phyloP scores from a whole-genome alignment of 2,888 invertebrate genomes.

The Agriopis marginaria region DNA sequence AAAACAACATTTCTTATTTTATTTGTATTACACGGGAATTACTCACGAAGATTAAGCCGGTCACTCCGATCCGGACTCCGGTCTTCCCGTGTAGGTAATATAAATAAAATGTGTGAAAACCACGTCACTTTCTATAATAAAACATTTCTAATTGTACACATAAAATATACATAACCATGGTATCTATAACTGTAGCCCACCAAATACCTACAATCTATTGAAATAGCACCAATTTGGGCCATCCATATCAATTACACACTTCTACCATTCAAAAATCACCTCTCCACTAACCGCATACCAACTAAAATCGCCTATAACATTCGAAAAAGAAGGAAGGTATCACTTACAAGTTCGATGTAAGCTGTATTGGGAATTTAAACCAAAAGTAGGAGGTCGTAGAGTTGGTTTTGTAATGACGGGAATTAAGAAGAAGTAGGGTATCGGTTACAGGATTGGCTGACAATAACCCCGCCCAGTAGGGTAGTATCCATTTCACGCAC shows the following conservation, averaged over 20 bases:
- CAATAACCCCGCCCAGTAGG: constrained; percentile 78
- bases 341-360: constrained; percentile 68
- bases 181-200: constrained; percentile 20
- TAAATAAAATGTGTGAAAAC: too few relatives aligned
- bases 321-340: constrained; percentile 76
- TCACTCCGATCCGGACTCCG: too few relatives aligned
- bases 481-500: constrained; percentile 77
- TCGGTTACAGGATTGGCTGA: constrained; percentile 85
- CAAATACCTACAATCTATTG: constrained; percentile 42
- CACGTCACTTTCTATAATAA: too few relatives aligned
- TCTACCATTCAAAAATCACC: constrained; percentile 47
- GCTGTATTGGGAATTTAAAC: constrained; percentile 48
- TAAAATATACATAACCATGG: constrained; percentile 8
- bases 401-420: constrained; percentile 49
- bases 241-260: constrained; percentile 75
- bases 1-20: too few relatives aligned
- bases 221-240: constrained; percentile 61
- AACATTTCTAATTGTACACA: too few relatives aligned
- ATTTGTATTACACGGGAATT: too few relatives aligned
- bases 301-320: constrained; percentile 47
- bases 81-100: too few relatives aligned
- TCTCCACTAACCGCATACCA: constrained; percentile 46
- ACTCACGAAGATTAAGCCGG: too few relatives aligned
- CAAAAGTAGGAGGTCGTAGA: constrained; percentile 40
- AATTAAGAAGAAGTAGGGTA: constrained; percentile 78